A percentile compares a stretch with the other conserved stretches of the same genome.
These are phyloP conservation scores for Bostrychus sinensis DNA, from an alignment of 2,113 vertebrate genomes.

Conservation along the genomic window DNA sequence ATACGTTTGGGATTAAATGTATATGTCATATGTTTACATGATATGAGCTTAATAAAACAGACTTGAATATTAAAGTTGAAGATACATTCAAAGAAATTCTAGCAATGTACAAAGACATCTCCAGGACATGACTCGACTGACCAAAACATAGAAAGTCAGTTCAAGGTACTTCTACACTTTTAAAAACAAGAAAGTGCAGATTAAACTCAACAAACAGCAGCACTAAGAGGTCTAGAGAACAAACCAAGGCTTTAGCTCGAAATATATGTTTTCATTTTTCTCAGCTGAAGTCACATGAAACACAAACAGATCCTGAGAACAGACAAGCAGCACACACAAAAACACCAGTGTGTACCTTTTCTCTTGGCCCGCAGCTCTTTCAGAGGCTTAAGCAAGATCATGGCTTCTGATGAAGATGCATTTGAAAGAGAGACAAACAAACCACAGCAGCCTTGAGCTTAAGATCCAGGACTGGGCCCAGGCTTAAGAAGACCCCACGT, in stretches of 20 bases:
- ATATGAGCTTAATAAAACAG: too few species aligned
- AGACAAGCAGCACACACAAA: conserved; percentile 30
- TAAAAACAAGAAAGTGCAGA: conserved; percentile 6
- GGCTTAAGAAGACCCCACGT: too few species aligned
- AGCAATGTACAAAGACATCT: too few species aligned
- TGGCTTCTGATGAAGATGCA: conserved; percentile 74
- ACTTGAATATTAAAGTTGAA: too few species aligned
- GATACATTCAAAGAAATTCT: too few species aligned
- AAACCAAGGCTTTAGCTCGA: conserved; percentile 1
- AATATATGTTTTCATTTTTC: conserved; percentile 1
- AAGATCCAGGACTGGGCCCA: too few species aligned
- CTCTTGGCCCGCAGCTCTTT: conserved; percentile 80
- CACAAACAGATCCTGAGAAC: conserved; percentile 18
- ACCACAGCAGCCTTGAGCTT: conserved; percentile 48
- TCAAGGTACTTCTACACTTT: background rate
- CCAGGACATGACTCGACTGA: too few species aligned
- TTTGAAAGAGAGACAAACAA: conserved; percentile 57
- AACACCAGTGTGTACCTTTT: conserved; percentile 72
- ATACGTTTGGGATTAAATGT: too few species aligned
- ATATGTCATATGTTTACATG: too few species aligned
- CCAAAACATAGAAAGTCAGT: conserved; percentile 30
- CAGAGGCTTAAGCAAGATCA: conserved; percentile 78
- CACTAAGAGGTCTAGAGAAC: conserved; percentile 24
- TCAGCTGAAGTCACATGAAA: conserved; percentile 12
- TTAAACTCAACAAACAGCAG: conserved; percentile 29